phyloP scores from a whole-genome alignment of 2,113 vertebrate genomes.

The Setophaga petechia region DNA sequence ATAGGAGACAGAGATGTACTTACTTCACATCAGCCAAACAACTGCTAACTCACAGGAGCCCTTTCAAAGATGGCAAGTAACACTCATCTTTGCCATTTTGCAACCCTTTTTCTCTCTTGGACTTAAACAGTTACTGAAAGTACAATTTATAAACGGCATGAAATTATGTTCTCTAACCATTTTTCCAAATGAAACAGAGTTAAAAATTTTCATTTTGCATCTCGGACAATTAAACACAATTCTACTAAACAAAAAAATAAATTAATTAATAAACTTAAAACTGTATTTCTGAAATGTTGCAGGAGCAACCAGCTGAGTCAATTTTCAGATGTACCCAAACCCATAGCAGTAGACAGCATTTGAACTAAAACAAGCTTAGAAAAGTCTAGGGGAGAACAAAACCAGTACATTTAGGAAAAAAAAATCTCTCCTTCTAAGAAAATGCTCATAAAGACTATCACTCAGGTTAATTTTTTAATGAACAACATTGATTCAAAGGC shows the following conservation, averaged over 20 bases:
- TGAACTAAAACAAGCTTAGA: not conserved
- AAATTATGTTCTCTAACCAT: not conserved
- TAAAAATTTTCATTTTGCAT: not conserved
- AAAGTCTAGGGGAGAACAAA: not conserved
- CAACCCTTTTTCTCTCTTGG: not conserved
- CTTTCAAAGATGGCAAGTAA: not conserved
- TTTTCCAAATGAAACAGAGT: not conserved
- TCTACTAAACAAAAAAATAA: not conserved
- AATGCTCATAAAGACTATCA: not conserved
- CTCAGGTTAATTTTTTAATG: not conserved
- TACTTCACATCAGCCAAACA: not conserved
- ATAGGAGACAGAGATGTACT: not conserved
- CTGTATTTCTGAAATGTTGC: not conserved
- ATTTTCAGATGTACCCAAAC: not conserved
- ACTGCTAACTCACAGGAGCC: not conserved
- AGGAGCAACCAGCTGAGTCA: not conserved
- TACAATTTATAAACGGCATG: not conserved
- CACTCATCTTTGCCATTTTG: not conserved
- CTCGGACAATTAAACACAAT: not conserved
- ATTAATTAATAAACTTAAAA: not conserved
- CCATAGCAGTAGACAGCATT: rapidly evolving
- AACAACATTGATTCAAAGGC: not conserved
- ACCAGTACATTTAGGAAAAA: not conserved
- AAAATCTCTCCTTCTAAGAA: not conserved
- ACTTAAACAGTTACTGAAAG: not conserved